Conservation (phyloP, 2,888 invertebrate genomes). For the Coleophora deauratella region DNA sequence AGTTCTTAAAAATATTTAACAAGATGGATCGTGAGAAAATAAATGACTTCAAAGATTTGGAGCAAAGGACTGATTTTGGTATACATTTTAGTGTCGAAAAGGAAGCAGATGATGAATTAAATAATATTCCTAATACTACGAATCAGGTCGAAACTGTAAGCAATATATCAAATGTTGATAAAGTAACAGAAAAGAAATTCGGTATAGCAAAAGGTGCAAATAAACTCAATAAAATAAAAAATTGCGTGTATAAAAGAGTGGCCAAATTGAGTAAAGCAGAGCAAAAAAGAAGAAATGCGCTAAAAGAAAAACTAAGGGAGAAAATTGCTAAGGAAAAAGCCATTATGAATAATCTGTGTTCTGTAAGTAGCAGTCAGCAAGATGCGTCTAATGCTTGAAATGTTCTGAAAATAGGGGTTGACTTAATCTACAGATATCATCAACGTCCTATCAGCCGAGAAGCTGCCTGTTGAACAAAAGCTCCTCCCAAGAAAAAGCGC, state of each 20-base stretch:
- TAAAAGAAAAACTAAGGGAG: constrained; percentile 25
- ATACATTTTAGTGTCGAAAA: constrained; percentile 20
- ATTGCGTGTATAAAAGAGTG: constrained; percentile 15
- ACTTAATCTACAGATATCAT: no score
- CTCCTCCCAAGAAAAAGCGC: no score
- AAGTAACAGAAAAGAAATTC: not conserved
- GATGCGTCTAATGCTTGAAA: not conserved
- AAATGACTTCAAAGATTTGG: constrained; percentile 43
- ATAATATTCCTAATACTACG: constrained; percentile 1
- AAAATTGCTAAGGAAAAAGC: constrained; percentile 7
- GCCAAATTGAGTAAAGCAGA: constrained; percentile 34
- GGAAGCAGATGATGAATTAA: not conserved
- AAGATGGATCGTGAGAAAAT: constrained; percentile 47
- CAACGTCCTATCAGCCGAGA: no score
- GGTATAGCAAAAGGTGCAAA: not conserved
- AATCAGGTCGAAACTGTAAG: not conserved
- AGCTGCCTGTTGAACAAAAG: no score
- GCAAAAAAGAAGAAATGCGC: constrained; percentile 22
- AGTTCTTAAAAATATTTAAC: constrained; percentile 57
- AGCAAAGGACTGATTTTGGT: constrained; percentile 39
- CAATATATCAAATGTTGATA: not conserved
- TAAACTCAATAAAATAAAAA: constrained; percentile 6
- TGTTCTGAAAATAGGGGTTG: no score
- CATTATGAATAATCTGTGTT: not conserved
- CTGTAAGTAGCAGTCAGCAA: not conserved